phyloP scores from a whole-genome alignment of 2,797 vertebrate species.

The Phrynocephalus forsythii region DNA sequence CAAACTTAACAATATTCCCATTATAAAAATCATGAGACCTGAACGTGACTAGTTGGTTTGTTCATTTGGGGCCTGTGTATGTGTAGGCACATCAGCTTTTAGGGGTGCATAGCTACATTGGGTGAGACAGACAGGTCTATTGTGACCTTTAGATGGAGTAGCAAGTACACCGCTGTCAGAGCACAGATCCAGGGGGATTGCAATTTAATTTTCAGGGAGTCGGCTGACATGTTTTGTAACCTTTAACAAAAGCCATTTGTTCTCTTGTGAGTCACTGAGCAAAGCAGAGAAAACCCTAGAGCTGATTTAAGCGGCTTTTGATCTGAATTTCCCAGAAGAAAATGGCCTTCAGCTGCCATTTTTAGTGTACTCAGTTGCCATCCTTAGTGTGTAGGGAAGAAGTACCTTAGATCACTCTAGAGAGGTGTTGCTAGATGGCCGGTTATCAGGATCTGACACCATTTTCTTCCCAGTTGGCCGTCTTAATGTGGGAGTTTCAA shows the following conservation, averaged over 20 bases:
- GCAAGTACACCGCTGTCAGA: background rate
- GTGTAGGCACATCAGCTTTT: background rate
- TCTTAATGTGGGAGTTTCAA: background rate
- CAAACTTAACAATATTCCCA: background rate
- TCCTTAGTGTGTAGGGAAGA: background rate
- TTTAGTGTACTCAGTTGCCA: background rate
- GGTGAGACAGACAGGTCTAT: background rate
- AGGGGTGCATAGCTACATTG: background rate
- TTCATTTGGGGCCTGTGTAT: background rate
- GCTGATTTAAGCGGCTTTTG: constrained; percentile 1
- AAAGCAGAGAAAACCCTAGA: constrained; percentile 6
- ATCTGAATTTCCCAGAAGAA: constrained; percentile 11
- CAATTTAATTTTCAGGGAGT: constrained; percentile 9
- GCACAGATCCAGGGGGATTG: background rate
- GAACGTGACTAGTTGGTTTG: background rate
- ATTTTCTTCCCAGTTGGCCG: background rate
- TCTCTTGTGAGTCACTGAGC: constrained; percentile 7
- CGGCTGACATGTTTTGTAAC: background rate
- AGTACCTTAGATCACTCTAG: background rate
- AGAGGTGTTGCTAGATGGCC: background rate
- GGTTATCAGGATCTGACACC: background rate
- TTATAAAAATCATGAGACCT: background rate
- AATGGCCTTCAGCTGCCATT: background rate
- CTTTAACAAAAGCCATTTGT: constrained; percentile 12
- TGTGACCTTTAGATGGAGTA: background rate